Evolutionary conservation across 1,140 invertebrate species (phyloP).

Genomic region (Apis dorsata): DNA sequence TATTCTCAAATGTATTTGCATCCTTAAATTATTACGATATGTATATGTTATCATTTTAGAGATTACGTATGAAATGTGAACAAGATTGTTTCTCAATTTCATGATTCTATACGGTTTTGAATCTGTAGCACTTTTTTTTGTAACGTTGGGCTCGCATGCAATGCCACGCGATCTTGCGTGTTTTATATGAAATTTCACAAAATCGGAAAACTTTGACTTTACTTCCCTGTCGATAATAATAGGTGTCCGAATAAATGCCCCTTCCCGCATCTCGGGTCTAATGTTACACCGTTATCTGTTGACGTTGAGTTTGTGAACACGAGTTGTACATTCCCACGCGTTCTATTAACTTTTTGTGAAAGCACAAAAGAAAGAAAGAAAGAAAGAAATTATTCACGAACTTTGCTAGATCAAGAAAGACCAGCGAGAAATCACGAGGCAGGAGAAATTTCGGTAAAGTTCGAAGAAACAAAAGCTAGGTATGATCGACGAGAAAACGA

Average conservation of each 20-base stretch:
- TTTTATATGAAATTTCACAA: neutral
- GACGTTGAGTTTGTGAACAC: neutral
- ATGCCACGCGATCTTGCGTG: slow-evolving; percentile 7
- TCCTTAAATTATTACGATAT: too few relatives aligned
- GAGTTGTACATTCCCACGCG: neutral
- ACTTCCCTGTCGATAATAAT: neutral
- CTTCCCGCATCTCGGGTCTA: neutral
- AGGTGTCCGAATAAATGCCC: neutral
- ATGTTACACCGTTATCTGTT: neutral
- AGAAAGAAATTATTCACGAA: neutral
- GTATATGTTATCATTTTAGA: too few relatives aligned
- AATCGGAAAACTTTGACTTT: slow-evolving; percentile 9
- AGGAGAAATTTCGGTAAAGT: neutral
- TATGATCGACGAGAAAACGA: neutral
- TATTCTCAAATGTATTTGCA: too few relatives aligned
- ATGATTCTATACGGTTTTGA: neutral
- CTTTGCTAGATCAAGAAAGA: neutral
- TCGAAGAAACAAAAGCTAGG: neutral
- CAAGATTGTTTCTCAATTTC: neutral
- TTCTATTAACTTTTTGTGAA: neutral
- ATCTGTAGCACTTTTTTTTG: neutral
- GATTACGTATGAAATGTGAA: too few relatives aligned
- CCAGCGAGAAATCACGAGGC: neutral
- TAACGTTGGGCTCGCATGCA: neutral
- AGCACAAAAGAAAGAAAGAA: too few relatives aligned